Percentiles rank a stretch among this genome's conserved stretches.
Evolutionary conservation across 2,888 invertebrate genomes (phyloP).

Genomic region (Electrophaes corylata): DNA sequence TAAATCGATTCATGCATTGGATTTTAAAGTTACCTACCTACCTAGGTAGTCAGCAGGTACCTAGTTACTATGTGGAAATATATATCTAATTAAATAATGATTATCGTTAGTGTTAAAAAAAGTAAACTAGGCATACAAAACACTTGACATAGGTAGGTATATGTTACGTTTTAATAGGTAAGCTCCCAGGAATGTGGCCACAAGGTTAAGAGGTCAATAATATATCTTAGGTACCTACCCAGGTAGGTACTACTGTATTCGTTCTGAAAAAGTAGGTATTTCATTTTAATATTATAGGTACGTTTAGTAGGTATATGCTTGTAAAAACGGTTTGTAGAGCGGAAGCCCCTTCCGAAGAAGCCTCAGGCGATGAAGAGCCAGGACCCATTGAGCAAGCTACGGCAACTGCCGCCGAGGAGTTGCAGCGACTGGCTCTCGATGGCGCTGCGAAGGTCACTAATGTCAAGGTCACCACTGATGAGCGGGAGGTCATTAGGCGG

Average conservation of each 20-base stretch:
- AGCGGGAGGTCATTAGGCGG: constrained; percentile 86
- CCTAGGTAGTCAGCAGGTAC: too few relatives aligned
- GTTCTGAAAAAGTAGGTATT: background rate
- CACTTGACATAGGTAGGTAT: too few relatives aligned
- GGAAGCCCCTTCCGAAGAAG: constrained; percentile 69
- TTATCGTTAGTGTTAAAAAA: too few relatives aligned
- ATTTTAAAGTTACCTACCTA: background rate
- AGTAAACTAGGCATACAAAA: too few relatives aligned
- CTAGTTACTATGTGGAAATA: too few relatives aligned
- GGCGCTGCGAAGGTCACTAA: constrained; percentile 91
- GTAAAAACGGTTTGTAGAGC: constrained; percentile 62
- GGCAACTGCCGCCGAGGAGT: constrained; percentile 84
- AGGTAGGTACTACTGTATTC: constrained; percentile 1
- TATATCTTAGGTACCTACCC: too few relatives aligned
- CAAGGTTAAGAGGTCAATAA: too few relatives aligned
- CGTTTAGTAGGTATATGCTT: too few relatives aligned
- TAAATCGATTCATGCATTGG: constrained; percentile 42
- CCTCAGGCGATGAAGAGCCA: constrained; percentile 73
- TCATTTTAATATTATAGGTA: too few relatives aligned
- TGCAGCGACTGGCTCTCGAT: constrained; percentile 87
- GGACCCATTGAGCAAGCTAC: constrained; percentile 86
- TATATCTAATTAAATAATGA: too few relatives aligned
- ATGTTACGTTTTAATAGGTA: too few relatives aligned
- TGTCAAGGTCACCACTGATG: constrained; percentile 90
- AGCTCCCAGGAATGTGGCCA: too few relatives aligned